These are phyloP conservation scores for Doryteuthis pealeii DNA, from an alignment of 1,140 invertebrate genomes.

Conservation along the genomic window DNA sequence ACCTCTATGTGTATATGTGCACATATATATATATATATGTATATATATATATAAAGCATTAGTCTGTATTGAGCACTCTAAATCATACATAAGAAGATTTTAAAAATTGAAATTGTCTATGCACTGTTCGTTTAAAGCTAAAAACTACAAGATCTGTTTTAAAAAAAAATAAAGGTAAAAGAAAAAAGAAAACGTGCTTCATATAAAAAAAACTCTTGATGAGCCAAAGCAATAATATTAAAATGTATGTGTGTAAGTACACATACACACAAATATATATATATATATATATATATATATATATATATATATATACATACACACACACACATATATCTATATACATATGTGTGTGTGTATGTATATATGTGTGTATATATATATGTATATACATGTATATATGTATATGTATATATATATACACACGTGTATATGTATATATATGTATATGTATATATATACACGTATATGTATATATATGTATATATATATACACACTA, in stretches of 20 bases:
- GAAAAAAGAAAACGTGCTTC: no score
- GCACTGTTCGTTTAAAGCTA: no score
- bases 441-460: conserved; percentile 3
- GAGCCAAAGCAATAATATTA: no score
- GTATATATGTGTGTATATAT: not conserved
- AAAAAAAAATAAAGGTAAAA: no score
- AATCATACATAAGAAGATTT: no score
- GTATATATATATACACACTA: not conserved
- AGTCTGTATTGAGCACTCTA: no score
- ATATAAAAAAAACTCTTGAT: no score
- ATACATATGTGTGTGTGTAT: not conserved
- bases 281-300: not conserved
- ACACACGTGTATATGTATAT: not conserved
- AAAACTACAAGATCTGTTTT: no score
- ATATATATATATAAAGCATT: no score
- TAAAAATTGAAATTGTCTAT: no score
- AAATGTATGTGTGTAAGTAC: not conserved
- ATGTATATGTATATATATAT: not conserved
- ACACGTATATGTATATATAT: not conserved
- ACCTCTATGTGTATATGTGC: no score
- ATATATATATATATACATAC: not conserved
- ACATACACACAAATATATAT: not conserved
- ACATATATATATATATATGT: no score
- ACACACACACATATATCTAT: not conserved
- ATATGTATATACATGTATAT: not conserved